A percentile compares a stretch with the other conserved stretches of the same genome.
phyloP scores from a whole-genome alignment of 2,113 vertebrate genomes.

The Indicator indicator region DNA sequence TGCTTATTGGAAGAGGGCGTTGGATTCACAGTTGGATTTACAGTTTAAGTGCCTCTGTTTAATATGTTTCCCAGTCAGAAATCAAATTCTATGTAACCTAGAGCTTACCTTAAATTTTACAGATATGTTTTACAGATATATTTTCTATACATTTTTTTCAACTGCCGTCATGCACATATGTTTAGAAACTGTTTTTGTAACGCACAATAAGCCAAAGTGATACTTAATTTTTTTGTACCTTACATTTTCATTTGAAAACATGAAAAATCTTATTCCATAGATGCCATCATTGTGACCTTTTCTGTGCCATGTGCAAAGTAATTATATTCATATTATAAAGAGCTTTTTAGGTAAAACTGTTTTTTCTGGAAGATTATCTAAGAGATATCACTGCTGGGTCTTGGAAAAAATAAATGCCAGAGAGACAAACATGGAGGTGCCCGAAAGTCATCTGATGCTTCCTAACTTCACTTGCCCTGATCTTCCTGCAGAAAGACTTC shows the following conservation, averaged over 20 bases:
- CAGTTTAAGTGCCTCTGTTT: not conserved
- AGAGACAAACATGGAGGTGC: not conserved
- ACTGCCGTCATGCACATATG: not conserved
- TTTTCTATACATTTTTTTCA: not conserved
- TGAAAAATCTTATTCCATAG: not conserved
- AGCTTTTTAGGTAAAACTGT: not conserved
- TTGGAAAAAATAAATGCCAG: not conserved
- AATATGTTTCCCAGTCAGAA: not conserved
- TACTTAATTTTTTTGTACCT: not conserved
- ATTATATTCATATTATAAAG: not conserved
- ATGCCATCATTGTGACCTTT: not conserved
- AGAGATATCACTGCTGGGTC: not conserved
- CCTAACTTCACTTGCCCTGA: not conserved
- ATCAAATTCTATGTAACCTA: not conserved
- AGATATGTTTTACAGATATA: not conserved
- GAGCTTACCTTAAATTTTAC: not conserved
- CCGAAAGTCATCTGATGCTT: not conserved
- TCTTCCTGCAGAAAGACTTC: not conserved
- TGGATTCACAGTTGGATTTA: not conserved
- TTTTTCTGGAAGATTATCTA: not conserved
- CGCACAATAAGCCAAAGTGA: not conserved
- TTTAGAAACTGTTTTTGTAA: not conserved
- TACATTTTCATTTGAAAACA: constrained; percentile 11
- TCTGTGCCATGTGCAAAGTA: not conserved
- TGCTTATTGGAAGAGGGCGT: not conserved